A percentile compares a stretch with the other conserved stretches of the same genome.
These are phyloP conservation scores for Ophion ventricosus DNA, from an alignment of 2,888 invertebrate species.

Conservation along the genomic window DNA sequence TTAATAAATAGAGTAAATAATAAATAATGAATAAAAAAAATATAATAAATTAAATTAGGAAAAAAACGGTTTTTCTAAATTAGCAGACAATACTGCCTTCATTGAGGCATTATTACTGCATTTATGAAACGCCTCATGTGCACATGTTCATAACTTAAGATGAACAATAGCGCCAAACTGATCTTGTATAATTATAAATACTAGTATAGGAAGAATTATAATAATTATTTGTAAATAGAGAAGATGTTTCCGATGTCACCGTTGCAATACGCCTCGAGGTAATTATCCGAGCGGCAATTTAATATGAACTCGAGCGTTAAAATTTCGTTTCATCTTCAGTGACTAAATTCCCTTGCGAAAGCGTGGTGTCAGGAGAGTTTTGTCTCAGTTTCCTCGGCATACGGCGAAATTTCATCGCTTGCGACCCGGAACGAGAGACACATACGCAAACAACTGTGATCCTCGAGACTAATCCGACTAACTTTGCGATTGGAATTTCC, in stretches of 20 bases:
- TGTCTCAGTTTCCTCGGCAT: conserved; percentile 28
- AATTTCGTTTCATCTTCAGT: conserved; percentile 47
- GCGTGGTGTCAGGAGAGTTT: conserved; percentile 26
- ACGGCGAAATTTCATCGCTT: conserved; percentile 38
- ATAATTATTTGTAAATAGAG: conserved; percentile 14
- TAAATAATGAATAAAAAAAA: too few species aligned
- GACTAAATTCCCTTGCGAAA: conserved; percentile 29
- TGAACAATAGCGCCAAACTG: too few species aligned
- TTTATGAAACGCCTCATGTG: too few species aligned
- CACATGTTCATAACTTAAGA: too few species aligned
- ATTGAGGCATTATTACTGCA: too few species aligned
- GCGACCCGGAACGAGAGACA: conserved; percentile 21
- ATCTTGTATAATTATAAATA: not conserved
- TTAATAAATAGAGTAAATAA: too few species aligned
- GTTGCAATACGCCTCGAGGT: not conserved
- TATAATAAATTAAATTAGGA: too few species aligned
- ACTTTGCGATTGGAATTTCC: conserved; percentile 68
- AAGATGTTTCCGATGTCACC: conserved; percentile 6
- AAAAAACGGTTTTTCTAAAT: too few species aligned
- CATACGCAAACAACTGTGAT: conserved; percentile 61
- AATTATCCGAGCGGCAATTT: conserved; percentile 36
- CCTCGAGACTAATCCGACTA: conserved; percentile 66
- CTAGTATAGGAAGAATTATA: not conserved
- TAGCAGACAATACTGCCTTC: too few species aligned
- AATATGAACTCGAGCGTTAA: conserved; percentile 43